These are phyloP conservation scores for Agriopis marginaria DNA, from an alignment of 2,888 invertebrate genomes.

Conservation along the genomic window DNA sequence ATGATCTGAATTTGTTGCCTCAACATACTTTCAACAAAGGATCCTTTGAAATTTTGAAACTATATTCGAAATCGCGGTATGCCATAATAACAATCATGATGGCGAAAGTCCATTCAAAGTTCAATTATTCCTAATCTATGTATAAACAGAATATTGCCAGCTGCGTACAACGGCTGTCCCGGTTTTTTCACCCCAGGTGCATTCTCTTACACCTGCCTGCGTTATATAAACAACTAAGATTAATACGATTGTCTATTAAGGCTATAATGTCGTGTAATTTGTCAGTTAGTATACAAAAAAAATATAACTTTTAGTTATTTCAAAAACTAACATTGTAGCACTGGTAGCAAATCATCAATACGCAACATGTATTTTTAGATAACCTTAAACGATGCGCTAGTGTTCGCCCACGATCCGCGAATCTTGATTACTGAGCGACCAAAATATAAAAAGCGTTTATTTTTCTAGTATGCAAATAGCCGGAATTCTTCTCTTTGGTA, in stretches of 20 bases:
- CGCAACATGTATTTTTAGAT: conserved; percentile 70
- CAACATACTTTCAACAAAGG: not conserved
- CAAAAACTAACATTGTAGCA: conserved; percentile 6
- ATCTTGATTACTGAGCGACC: conserved; percentile 52
- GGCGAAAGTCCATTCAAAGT: not conserved
- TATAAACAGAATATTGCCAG: conserved; percentile 20
- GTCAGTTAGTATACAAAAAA: not conserved
- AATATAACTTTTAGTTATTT: not conserved
- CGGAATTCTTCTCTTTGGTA: conserved; percentile 20
- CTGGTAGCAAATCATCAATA: conserved; percentile 47
- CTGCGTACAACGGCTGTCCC: conserved; percentile 20
- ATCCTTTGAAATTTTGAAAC: not conserved
- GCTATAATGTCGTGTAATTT: not conserved
- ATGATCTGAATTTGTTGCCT: conserved; percentile 1
- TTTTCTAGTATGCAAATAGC: conserved; percentile 37
- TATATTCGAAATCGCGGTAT: not conserved
- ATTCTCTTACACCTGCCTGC: conserved; percentile 12
- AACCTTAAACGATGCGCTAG: conserved; percentile 65
- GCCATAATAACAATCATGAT: not conserved
- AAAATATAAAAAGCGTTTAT: conserved; percentile 46
- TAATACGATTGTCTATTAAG: not conserved
- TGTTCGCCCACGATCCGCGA: conserved; percentile 59
- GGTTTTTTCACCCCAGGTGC: conserved; percentile 19
- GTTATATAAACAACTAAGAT: conserved; percentile 12
- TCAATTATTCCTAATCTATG: conserved; percentile 9